These are phyloP conservation scores for Pammene aurita DNA, from an alignment of 2,888 invertebrate species.

Conservation along the genomic window DNA sequence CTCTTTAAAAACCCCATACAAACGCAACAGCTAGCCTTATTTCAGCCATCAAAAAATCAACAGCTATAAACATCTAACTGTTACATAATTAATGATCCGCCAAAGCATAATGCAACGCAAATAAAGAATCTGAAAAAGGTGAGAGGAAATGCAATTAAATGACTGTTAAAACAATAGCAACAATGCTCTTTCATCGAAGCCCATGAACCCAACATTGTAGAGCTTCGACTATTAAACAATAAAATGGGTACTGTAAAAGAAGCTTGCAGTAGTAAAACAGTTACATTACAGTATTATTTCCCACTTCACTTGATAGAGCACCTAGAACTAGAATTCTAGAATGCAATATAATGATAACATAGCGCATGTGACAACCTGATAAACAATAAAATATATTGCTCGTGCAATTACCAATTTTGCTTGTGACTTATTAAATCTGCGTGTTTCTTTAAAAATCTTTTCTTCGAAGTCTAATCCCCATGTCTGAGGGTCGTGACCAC, in stretches of 20 bases:
- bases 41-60: neutral
- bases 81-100: slow-evolving; percentile 24
- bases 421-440: neutral
- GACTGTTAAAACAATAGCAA: slow-evolving; percentile 24
- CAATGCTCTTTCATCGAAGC: slow-evolving; percentile 30
- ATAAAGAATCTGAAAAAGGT: slow-evolving; percentile 27
- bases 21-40: neutral
- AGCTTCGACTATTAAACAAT: slow-evolving; percentile 21
- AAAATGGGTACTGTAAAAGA: neutral
- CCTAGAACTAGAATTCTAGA: neutral
- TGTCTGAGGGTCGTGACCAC: too few species aligned
- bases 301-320: neutral
- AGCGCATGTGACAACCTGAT: neutral
- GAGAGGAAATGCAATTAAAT: slow-evolving; percentile 28
- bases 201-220: slow-evolving; percentile 30
- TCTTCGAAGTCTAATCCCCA: too few species aligned
- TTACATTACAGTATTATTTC: neutral
- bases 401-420: neutral
- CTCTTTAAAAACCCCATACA: neutral
- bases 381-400: neutral
- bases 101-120: slow-evolving; percentile 1
- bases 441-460: slow-evolving; percentile 8
- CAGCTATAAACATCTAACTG: slow-evolving; percentile 5
- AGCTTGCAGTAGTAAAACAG: slow-evolving; percentile 2
- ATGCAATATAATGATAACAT: slow-evolving; percentile 3